Conservation (phyloP, 2,888 invertebrate species). For the Hemithea aestivaria region DNA sequence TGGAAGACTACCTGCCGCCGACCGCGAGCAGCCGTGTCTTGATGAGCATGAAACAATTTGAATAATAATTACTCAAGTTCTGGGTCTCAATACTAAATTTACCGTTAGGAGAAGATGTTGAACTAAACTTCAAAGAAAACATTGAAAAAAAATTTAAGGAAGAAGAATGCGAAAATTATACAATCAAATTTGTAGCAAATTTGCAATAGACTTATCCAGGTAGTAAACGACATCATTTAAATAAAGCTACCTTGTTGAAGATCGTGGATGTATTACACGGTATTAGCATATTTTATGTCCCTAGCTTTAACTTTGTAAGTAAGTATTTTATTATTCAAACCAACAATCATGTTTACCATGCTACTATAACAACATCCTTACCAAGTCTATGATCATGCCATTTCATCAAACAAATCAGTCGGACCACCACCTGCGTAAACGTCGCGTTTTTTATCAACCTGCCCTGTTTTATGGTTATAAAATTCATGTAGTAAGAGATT, state of each 20-base stretch:
- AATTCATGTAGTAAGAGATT: slow-evolving; percentile 12
- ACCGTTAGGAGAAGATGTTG: slow-evolving; percentile 7
- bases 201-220: too few species aligned
- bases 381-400: slow-evolving; percentile 5
- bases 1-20: slow-evolving; percentile 53
- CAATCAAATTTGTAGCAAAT: too few species aligned
- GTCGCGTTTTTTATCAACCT: slow-evolving; percentile 12
- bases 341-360: background rate
- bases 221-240: too few species aligned
- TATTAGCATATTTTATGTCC: too few species aligned
- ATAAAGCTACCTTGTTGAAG: too few species aligned
- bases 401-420: slow-evolving; percentile 18
- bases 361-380: background rate
- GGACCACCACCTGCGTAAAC: slow-evolving; percentile 20
- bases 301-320: too few species aligned
- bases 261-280: background rate
- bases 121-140: too few species aligned
- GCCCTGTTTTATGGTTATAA: slow-evolving; percentile 14
- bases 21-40: slow-evolving; percentile 25
- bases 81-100: slow-evolving; percentile 14
- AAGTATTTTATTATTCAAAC: too few species aligned
- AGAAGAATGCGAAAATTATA: too few species aligned
- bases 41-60: slow-evolving; percentile 30
- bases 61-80: slow-evolving; percentile 28
- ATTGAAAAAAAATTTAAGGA: too few species aligned